Base-by-base conservation (phyloP, 2,797 vertebrate genomes). In the Australoheros facetus region DNA sequence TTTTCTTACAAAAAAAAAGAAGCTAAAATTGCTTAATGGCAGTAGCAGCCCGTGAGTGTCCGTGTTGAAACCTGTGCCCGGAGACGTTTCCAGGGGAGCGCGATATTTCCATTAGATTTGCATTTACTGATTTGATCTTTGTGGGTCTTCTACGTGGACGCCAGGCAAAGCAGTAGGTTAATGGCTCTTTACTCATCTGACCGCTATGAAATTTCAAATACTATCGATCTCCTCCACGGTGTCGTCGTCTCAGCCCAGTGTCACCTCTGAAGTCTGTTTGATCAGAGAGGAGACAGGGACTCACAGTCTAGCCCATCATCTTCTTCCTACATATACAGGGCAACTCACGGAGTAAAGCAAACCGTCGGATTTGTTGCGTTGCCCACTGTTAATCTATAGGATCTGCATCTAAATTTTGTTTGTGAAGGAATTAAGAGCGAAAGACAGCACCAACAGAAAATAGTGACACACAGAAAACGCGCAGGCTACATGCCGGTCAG, bases 181-280 rank as follows among this genome's bases (percentile, higher is more conserved):
- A 91, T 88, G 83, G 86, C 78, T 81, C 77, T 83, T 88, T 87
- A 85, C 80, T 91, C 80, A 79, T 16, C 77, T 78, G 85, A 83
- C 82, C 51, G 70, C 81, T 71, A 78, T 84, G 88, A 83, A 88
- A 88, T 84, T 89, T 92, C 77, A 88, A 64, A 88, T 64, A 79
- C 55, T 76, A 91, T 94, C 56, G 85, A 91, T 89, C 86, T 13
- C 28, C 39, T 83, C 79, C 72, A 12, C 60, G 76, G 77, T 82
- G 39, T 89, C 87, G 48, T 91, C 89, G 87, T 82, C 75, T 76
- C 79, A 71, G 58, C 72, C 56, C 80, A 58, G 86, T 74, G 70
- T 86, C 75, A 84, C 80, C 80, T 80, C 83, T 82, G 78, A 78
- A 82, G 78, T 73, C 75, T 73, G 14, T 77, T 37, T 85, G 72